phyloP scores from a whole-genome alignment of 2,113 vertebrate genomes.

The Acrocephalus kingi region DNA sequence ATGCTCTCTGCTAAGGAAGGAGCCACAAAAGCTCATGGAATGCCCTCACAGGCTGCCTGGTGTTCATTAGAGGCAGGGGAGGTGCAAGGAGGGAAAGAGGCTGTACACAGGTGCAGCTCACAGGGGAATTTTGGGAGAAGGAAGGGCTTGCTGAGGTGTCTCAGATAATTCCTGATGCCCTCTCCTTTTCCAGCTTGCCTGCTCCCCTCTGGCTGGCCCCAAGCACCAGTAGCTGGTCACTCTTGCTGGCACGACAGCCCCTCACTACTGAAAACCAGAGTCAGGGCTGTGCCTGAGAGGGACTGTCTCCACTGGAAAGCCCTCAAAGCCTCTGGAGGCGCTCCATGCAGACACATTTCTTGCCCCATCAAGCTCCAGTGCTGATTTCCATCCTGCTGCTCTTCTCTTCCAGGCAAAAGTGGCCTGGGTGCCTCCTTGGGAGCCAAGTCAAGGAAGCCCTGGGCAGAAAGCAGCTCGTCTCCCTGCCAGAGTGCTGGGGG shows the following conservation, averaged over 20 bases:
- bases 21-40: neutral
- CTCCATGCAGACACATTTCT: rapidly evolving
- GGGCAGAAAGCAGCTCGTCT: neutral
- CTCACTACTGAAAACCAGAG: rapidly evolving
- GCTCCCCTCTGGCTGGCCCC: neutral
- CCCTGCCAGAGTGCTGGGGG: neutral
- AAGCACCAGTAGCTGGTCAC: neutral
- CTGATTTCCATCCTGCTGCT: neutral
- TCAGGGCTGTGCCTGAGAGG: neutral
- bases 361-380: neutral
- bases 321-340: rapidly evolving
- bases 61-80: neutral
- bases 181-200: neutral
- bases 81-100: neutral
- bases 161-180: neutral
- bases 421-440: neutral
- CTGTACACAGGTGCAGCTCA: neutral
- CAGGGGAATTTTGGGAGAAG: neutral
- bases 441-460: neutral
- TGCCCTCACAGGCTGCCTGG: neutral
- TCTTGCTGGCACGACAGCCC: rapidly evolving
- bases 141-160: neutral
- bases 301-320: neutral
- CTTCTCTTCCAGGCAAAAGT: neutral
- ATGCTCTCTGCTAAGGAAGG: rapidly evolving